phyloP scores from a whole-genome alignment of 2,888 invertebrate genomes.

The Allolobophora icterica region DNA sequence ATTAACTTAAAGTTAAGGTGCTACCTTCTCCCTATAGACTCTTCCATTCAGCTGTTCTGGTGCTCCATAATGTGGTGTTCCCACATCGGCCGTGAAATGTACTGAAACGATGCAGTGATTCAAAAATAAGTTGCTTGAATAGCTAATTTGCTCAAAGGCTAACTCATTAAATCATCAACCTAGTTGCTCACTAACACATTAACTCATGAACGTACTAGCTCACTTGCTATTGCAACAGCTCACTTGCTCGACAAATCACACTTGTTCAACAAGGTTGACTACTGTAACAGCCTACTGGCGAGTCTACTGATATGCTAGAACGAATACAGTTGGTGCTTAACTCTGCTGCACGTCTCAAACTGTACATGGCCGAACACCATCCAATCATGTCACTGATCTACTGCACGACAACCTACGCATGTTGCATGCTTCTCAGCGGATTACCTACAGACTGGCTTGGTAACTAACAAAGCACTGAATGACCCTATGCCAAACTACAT shows the following conservation, averaged over 20 bases:
- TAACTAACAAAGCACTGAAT: no score
- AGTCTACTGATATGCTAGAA: no score
- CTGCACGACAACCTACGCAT: no score
- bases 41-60: constrained; percentile 23
- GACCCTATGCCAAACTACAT: no score
- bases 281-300: background rate
- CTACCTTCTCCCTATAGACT: background rate
- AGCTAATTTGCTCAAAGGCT: background rate
- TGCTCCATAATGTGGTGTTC: constrained; percentile 13
- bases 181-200: background rate
- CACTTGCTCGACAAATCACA: no score
- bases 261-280: background rate
- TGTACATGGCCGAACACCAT: no score
- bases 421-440: no score
- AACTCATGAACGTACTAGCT: background rate
- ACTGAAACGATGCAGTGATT: background rate
- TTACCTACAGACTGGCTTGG: no score
- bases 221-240: background rate
- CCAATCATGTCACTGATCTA: no score
- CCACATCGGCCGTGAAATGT: constrained; percentile 18
- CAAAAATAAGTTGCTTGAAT: background rate
- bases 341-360: no score
- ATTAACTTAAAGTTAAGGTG: background rate
- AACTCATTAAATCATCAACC: background rate
- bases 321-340: no score